phyloP scores from a whole-genome alignment of 2,113 vertebrate genomes.

The Hypanus sabinus region DNA sequence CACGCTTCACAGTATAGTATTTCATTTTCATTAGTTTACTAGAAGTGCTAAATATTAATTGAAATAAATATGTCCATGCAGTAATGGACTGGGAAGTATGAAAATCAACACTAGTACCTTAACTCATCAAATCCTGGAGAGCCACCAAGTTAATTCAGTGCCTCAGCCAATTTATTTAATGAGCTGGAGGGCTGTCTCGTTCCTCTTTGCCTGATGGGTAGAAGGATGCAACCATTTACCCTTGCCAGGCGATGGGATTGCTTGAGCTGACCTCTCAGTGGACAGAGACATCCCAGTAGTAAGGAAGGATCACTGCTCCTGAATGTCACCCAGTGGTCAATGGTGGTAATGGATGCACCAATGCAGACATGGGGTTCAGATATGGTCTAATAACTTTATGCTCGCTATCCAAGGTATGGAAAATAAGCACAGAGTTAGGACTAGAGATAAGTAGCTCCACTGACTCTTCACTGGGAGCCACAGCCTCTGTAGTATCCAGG shows the following conservation, averaged over 20 bases:
- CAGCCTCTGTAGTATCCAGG: no score
- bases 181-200: not conserved
- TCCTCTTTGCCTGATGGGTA: not conserved
- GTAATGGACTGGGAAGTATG: not conserved
- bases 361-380: not conserved
- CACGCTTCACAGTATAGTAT: not conserved
- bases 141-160: not conserved
- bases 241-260: not conserved
- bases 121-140: no score
- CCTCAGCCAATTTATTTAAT: not conserved
- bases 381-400: not conserved
- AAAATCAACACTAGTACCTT: not conserved
- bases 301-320: not conserved
- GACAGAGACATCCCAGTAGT: no score
- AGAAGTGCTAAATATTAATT: not conserved
- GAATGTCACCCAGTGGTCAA: not conserved
- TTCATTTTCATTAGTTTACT: not conserved
- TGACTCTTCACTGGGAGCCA: no score
- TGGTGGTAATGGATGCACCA: not conserved
- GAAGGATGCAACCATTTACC: not conserved
- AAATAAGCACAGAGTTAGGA: not conserved
- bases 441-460: not conserved
- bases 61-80: not conserved
- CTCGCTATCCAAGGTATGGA: not conserved
- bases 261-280: not conserved